Evolutionary conservation across 2,888 invertebrate genomes (phyloP).

Genomic region (Strigamia transsilvanica): DNA sequence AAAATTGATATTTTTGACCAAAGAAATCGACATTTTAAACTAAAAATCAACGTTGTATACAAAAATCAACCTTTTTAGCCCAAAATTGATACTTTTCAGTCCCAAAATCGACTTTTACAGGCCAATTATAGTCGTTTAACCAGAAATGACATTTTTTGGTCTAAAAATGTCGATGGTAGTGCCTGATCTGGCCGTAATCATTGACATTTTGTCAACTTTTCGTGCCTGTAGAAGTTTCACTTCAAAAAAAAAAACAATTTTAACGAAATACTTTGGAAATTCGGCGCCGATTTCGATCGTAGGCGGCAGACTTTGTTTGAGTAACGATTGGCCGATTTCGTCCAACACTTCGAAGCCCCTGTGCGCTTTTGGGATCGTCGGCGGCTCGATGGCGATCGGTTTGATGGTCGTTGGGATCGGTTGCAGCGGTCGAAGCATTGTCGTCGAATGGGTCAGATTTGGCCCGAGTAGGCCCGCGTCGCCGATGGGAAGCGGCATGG

Average conservation of each 20-base stretch:
- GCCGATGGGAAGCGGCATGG: background rate
- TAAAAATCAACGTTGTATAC: no score
- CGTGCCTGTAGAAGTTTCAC: no score
- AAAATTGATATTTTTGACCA: no score
- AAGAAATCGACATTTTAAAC: no score
- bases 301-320: constrained; percentile 73
- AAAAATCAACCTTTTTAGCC: no score
- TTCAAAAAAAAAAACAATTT: background rate
- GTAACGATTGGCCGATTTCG: constrained; percentile 79
- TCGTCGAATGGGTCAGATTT: background rate
- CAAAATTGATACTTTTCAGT: no score
- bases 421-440: background rate
- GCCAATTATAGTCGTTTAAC: no score
- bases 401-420: background rate
- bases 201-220: no score
- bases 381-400: background rate
- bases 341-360: constrained; percentile 78
- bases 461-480: background rate
- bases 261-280: constrained; percentile 55
- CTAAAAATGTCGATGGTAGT: no score
- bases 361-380: background rate
- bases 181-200: no score
- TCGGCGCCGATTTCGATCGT: constrained; percentile 56
- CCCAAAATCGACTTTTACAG: no score
- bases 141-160: no score